Base-by-base conservation (phyloP, 2,113 vertebrate genomes). In the Phainopepla nitens region DNA sequence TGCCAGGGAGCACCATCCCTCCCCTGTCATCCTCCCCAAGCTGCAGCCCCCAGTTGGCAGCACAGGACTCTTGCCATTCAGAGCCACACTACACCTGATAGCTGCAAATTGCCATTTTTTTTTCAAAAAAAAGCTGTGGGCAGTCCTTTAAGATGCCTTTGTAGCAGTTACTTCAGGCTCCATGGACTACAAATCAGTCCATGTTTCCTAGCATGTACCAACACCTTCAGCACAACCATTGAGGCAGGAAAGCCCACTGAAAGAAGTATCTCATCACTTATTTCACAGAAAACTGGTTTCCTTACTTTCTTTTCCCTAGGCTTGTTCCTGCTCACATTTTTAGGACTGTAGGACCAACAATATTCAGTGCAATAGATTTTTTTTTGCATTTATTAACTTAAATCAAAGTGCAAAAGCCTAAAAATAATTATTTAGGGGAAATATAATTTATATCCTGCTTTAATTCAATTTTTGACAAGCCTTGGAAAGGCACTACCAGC, bases 381-480 rank as follows among this genome's bases (percentile, higher is more conserved):
- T 58, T 73, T 75, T 60, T 18, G n/a, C 29, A 64, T 68, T 58
- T 68, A 5, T 41, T 47, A 42, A 45, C 13, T 45, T 51, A 86
- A 64, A 87, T 65, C 23, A 68, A 47, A 54, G 1, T 12, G 15
- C 6, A 57, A 20, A 73, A 28, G 6, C 11, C 27, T 5, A 2
- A 36, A 50, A 64, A 53, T 8, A 54, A 19, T 56, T 23, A 39
- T 29, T 22, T 53, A 28, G 51, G 20, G 25, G 21, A 62, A 69
- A 5, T 31, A 49, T 28, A 2, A 39, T 22, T 58, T 58, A 29
- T 31, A 54, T 10, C 28, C 42, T 33, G 29, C 56, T 65, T 95
- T 79, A 82, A 91, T 62, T 95, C 77, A 77, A 65, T 68, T 51
- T 91, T 95, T 94, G 80, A 85, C 13, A 83, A 79, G 45, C 54